phyloP scores from a whole-genome alignment of 2,888 invertebrate genomes.

The Trachelus troglodyta region DNA sequence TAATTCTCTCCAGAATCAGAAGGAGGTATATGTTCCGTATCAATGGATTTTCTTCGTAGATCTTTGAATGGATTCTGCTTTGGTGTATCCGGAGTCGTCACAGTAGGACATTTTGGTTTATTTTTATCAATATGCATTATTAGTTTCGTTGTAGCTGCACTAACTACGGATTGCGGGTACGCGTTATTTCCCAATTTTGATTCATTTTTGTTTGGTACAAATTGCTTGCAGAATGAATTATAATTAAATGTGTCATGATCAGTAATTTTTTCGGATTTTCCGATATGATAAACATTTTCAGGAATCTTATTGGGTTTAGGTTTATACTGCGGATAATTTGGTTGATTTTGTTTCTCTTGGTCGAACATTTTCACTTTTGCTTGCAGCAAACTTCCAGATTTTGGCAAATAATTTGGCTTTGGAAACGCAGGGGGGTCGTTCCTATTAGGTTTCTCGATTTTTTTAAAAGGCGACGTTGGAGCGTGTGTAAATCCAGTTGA shows the following conservation, averaged over 20 bases:
- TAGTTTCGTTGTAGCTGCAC: background rate
- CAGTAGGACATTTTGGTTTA: background rate
- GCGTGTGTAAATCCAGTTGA: constrained; percentile 54
- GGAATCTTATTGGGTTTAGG: constrained; percentile 7
- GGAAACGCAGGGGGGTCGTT: constrained; percentile 27
- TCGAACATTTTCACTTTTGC: constrained; percentile 55
- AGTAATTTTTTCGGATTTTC: constrained; percentile 21
- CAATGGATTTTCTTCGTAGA: background rate
- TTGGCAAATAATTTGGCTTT: constrained; percentile 42
- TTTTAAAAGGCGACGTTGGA: constrained; percentile 58
- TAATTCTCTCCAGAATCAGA: background rate
- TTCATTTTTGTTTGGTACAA: constrained; percentile 23
- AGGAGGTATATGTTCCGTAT: background rate
- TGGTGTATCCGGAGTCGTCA: background rate
- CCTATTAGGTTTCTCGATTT: constrained; percentile 42
- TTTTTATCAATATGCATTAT: background rate
- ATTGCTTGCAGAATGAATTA: constrained; percentile 52
- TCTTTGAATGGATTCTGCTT: background rate
- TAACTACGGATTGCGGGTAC: background rate
- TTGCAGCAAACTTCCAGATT: constrained; percentile 39
- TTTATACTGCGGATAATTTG: constrained; percentile 14
- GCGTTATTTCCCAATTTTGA: background rate
- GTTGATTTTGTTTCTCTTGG: constrained; percentile 23
- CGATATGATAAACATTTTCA: constrained; percentile 34
- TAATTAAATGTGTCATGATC: constrained; percentile 49